Base-by-base conservation (phyloP, 2,113 vertebrate species). In the Bostrychus sinensis region DNA sequence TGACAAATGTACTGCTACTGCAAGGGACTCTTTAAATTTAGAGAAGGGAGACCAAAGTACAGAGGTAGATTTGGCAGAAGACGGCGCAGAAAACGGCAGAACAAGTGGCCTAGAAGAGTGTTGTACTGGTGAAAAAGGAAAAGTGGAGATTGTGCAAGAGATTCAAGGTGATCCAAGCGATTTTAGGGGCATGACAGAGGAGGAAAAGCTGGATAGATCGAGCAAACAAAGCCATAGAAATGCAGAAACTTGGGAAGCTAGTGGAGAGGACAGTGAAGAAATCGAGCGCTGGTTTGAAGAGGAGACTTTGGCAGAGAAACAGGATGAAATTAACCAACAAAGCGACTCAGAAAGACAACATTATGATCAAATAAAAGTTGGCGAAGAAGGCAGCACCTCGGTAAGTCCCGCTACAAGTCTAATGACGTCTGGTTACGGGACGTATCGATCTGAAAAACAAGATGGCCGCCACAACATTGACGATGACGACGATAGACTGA, bases 381-480 rank as follows among this genome's bases (percentile, higher is more conserved):
- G 60, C 5, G 57, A 64, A 64, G 25, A 25, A 3, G 56, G 66
- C 37, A 56, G 63, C 58, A 56, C 34, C 5, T 62, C 37, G 3
- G 67, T 62, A 0, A 89, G 88, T 67, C 82, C 85, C 5, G 69
- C 79, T 2, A 57, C 56, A 1, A 92, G 88, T 46, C 43, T 81
- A 43, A 65, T 88, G 72, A 92, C 91, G 1, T 92, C 89, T 0
- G 91, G 88, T 3, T 92, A 91, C 4, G 87, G 89, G 36, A 91
- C 87, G 3, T 86, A 75, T 62, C 74, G 75, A 43, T 75, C 82
- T 0, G 84, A 87, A 56, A 89, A 86, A 39, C 75, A 39, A 17
- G 86, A 87, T 6, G 78, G 19, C 5, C 71, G 55, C 22, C 82
- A 83, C 39, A 65, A 51, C 68, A 38, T 73, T 22, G 84, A 89